Percentiles rank a stretch among this genome's conserved stretches.
Evolutionary conservation across 1,140 invertebrate species (phyloP).

Genomic region (Trachelipus rathkii): DNA sequence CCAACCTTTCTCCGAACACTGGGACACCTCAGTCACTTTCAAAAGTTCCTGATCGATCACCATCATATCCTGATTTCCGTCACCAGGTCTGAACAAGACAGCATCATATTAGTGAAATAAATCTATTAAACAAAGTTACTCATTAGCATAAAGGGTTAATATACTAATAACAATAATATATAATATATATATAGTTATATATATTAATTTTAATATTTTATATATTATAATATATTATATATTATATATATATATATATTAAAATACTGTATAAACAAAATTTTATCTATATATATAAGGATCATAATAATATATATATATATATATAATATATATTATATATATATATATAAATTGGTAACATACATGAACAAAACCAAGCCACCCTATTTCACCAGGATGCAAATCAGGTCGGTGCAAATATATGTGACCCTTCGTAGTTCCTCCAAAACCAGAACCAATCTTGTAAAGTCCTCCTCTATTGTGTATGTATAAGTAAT

Average conservation of each 20-base stretch:
- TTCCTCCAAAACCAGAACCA: slow-evolving; percentile 85
- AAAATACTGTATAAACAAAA: too few species aligned
- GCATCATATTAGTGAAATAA: slow-evolving; percentile 54
- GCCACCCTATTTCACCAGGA: slow-evolving; percentile 66
- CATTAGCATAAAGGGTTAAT: not conserved
- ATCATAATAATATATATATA: slow-evolving; percentile 16
- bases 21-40: slow-evolving; percentile 52
- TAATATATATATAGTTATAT: not conserved
- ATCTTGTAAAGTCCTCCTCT: slow-evolving; percentile 79
- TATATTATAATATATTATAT: not conserved
- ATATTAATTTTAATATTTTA: not conserved
- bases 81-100: slow-evolving; percentile 55
- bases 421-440: slow-evolving; percentile 81
- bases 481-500: slow-evolving; percentile 77
- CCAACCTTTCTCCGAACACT: slow-evolving; percentile 61
- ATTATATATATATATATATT: slow-evolving; percentile 14
- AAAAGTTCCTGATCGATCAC: slow-evolving; percentile 54
- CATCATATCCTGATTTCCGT: slow-evolving; percentile 50
- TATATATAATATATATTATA: not conserved
- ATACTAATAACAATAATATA: too few species aligned
- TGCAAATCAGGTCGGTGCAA: slow-evolving; percentile 74
- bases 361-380: slow-evolving; percentile 77
- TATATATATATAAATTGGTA: too few species aligned
- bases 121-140: too few species aligned
- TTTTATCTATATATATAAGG: slow-evolving; percentile 13